These are phyloP conservation scores for Epicauta chinensis DNA, from an alignment of 1,140 invertebrate species.

Conservation along the genomic window DNA sequence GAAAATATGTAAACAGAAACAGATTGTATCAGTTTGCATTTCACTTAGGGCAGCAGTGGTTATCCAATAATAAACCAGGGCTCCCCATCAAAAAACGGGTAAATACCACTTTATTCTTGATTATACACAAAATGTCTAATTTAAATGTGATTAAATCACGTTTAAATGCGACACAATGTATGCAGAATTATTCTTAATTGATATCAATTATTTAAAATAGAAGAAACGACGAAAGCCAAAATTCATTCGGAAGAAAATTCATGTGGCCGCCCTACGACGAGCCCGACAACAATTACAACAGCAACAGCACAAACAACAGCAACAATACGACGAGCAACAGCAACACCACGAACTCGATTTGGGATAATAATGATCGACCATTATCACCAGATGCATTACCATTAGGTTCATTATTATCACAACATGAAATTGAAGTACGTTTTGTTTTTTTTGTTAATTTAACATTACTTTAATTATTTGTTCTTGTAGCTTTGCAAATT, in stretches of 20 bases:
- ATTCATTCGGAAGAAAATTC: conserved; percentile 73
- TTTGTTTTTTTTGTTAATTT: conserved; percentile 3
- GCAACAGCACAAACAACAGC: conserved; percentile 24
- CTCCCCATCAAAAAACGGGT: conserved; percentile 51
- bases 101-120: conserved; percentile 22
- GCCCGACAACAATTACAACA: conserved; percentile 29
- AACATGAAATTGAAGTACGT: conserved; percentile 34
- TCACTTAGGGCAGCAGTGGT: conserved; percentile 78
- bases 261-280: conserved; percentile 59
- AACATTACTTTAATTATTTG: conserved; percentile 17
- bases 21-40: conserved; percentile 64
- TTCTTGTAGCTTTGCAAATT: conserved; percentile 47
- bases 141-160: no score
- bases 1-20: conserved; percentile 38
- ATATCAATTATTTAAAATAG: no score
- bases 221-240: conserved; percentile 70
- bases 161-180: no score
- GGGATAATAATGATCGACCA: conserved; percentile 17
- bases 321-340: conserved; percentile 35
- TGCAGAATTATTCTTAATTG: no score
- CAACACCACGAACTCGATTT: conserved; percentile 18
- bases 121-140: conserved; percentile 5
- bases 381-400: conserved; percentile 17
- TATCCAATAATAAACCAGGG: conserved; percentile 53
- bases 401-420: conserved; percentile 25